phyloP scores from a whole-genome alignment of 2,113 vertebrate genomes.

The Podarcis muralis region DNA sequence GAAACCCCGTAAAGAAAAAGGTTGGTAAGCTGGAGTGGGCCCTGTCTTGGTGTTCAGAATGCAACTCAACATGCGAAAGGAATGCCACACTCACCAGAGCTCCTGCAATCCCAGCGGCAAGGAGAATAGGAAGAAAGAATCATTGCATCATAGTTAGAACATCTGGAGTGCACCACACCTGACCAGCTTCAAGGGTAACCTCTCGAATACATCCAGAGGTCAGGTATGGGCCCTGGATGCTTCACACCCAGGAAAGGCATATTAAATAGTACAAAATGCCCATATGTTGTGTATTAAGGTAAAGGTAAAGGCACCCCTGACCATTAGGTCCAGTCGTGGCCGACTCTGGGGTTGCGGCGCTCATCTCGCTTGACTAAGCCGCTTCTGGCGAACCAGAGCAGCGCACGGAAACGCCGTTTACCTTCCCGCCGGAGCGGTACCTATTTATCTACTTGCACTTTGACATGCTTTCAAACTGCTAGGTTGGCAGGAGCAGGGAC shows the following conservation, averaged over 20 bases:
- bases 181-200: too few species aligned
- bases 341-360: too few species aligned
- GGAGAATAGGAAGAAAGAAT: not conserved
- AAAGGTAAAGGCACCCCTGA: too few species aligned
- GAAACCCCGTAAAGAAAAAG: not conserved
- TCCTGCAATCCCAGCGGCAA: constrained; percentile 14
- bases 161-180: not conserved
- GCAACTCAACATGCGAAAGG: not conserved
- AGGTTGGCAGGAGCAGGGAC: too few species aligned
- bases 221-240: not conserved
- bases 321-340: too few species aligned
- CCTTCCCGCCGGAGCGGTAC: too few species aligned
- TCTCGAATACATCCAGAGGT: not conserved
- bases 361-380: too few species aligned
- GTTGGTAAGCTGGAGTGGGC: too few species aligned
- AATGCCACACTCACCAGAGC: constrained; percentile 1
- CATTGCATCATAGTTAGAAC: not conserved
- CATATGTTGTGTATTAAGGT: not conserved
- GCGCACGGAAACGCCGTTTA: too few species aligned
- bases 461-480: too few species aligned
- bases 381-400: too few species aligned
- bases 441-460: too few species aligned
- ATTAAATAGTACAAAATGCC: not conserved
- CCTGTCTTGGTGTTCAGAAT: not conserved
- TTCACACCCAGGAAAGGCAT: not conserved